Conservation (phyloP, 2,797 vertebrate species). For the Enteromius radiatus region DNA sequence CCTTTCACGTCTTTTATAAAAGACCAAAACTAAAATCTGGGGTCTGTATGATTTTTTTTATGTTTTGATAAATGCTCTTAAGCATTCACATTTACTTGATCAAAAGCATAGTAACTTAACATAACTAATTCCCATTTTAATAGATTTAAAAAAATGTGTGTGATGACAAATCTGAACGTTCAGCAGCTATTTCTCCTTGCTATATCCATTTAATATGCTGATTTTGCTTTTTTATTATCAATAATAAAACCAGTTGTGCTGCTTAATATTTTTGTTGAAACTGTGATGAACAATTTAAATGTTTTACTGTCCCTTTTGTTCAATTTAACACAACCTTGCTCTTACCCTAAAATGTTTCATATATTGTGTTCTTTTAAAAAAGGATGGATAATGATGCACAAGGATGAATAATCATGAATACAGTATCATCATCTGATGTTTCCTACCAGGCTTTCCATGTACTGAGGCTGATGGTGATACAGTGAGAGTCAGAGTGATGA, state of each 20-base stretch:
- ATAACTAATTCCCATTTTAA: not conserved
- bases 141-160: not conserved
- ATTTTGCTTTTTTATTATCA: not conserved
- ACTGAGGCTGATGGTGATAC: constrained; percentile 90
- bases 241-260: not conserved
- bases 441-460: constrained; percentile 95
- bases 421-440: not conserved
- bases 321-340: not conserved
- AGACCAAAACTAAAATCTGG: not conserved
- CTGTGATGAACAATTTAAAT: not conserved
- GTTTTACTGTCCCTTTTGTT: not conserved
- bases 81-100: not conserved
- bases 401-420: not conserved
- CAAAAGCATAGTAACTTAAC: not conserved
- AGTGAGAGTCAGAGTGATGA: constrained; percentile 85
- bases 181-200: not conserved
- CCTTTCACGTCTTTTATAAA: not conserved
- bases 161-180: not conserved
- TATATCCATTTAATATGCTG: not conserved
- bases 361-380: not conserved
- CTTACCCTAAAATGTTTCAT: not conserved
- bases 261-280: not conserved
- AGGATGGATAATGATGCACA: not conserved
- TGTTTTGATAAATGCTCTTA: not conserved
- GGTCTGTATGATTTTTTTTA: not conserved